Base-by-base conservation (phyloP, 2,888 invertebrate genomes). In the Mayetiola destructor region DNA sequence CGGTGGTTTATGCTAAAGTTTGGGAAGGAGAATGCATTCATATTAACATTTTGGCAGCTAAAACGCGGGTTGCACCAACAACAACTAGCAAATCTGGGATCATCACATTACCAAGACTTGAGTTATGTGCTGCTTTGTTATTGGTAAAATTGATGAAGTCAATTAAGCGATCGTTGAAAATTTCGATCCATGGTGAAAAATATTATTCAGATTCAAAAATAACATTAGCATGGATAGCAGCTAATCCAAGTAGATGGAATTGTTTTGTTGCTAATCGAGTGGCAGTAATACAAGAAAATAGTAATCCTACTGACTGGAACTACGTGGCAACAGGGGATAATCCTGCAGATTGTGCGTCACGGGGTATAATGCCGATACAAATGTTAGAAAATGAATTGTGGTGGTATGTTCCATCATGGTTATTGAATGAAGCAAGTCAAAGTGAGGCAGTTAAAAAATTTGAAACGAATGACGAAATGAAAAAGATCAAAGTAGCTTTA, bases 51-150 rank as follows among this genome's bases (percentile, higher is more conserved):
- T 20, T 61, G 2, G n/a, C 42, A 10, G 53, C 59, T 1, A 61
- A 61, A 42, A 56, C 60, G 2, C 58, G 39, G 2, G 61, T 62
- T 2, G 58, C 59, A 2, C 61, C 61, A 12, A 27, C 60, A 62
- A 30, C 42, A 57, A 21, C 4, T 58, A 1, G 54, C 61, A 4
- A 58, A 60, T 18, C 62, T 59, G 2, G 12, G 58, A 1, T 57
- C 61, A 12, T 42, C 5, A 42, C 42, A 23, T 6, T 56, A 16
- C 42, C 56, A 14, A 6, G 42, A 30, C n/a, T 56, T 1, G 56
- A 56, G 14, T n/a, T 56, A 1, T 52, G 48, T 30, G 52, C 14
- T 1, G 56, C 56, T 1, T 1, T n/a, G 10, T n/a, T 56, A 9
- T n/a, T 52, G n/a, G 14, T 21, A 2, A 32, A 52, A n/a, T 36